Conservation (phyloP, 2,113 vertebrate species). For the Ancistrus triradiatus region DNA sequence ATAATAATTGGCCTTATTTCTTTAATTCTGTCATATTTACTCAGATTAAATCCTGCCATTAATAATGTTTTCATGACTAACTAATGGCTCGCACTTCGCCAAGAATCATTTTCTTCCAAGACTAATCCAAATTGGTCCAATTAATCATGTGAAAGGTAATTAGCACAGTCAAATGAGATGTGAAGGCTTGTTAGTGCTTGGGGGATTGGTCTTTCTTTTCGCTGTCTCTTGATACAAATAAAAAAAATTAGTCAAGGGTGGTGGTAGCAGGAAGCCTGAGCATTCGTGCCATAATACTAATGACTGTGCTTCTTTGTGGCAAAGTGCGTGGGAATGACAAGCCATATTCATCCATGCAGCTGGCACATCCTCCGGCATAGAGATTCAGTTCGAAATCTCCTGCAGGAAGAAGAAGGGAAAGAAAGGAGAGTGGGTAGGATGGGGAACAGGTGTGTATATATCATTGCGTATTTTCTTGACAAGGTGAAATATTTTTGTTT, state of each 20-base stretch:
- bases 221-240: conserved; percentile 58
- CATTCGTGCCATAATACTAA: conserved; percentile 62
- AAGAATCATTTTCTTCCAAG: conserved; percentile 68
- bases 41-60: conserved; percentile 69
- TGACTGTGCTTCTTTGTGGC: conserved; percentile 58
- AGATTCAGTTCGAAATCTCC: not conserved
- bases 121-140: conserved; percentile 75
- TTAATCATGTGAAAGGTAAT: conserved; percentile 77
- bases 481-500: not conserved
- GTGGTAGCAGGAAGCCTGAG: conserved; percentile 57
- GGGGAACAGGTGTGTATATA: not conserved
- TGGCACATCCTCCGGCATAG: conserved; percentile 13
- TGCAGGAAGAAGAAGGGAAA: conserved; percentile 2
- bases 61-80: conserved; percentile 73
- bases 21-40: conserved; percentile 65
- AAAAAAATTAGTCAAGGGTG: conserved; percentile 71
- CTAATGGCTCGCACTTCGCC: conserved; percentile 74
- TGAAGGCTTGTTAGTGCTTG: conserved; percentile 64
- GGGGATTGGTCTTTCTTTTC: conserved; percentile 53
- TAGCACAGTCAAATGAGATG: conserved; percentile 71
- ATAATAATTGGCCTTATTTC: conserved; percentile 63
- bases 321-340: conserved; percentile 58
- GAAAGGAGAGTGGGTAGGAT: not conserved
- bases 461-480: too few relatives aligned
- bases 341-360: conserved; percentile 50